phyloP scores from a whole-genome alignment of 2,888 invertebrate genomes.

The Mythimna lalbum region DNA sequence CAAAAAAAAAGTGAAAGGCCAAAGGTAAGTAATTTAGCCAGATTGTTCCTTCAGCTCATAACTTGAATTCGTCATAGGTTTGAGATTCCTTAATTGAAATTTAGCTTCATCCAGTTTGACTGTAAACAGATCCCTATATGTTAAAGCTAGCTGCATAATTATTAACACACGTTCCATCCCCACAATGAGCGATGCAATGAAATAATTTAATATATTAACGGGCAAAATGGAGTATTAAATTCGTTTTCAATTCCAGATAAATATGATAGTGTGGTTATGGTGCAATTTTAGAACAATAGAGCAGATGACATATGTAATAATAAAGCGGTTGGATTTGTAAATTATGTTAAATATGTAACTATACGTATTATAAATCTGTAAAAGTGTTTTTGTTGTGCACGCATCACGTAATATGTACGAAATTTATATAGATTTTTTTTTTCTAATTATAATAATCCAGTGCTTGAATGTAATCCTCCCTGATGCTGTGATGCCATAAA shows the following conservation, averaged over 20 bases:
- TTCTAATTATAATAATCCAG: too few species aligned
- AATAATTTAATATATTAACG: conserved; percentile 26
- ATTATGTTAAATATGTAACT: not conserved
- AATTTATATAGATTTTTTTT: too few species aligned
- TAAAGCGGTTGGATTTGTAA: not conserved
- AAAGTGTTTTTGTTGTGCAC: too few species aligned
- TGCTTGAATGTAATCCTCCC: too few species aligned
- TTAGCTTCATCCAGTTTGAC: not conserved
- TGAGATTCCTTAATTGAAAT: not conserved
- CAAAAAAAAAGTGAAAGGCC: too few species aligned
- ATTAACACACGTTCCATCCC: not conserved
- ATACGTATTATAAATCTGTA: too few species aligned
- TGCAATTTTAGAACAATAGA: conserved; percentile 18
- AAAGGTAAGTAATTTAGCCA: too few species aligned
- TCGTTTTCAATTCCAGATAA: not conserved
- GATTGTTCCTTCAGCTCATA: too few species aligned
- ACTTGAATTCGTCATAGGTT: too few species aligned
- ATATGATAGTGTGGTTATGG: conserved; percentile 8
- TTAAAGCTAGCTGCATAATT: not conserved
- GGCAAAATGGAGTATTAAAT: conserved; percentile 18
- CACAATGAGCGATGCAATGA: conserved; percentile 23
- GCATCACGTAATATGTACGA: too few species aligned
- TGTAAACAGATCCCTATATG: not conserved
- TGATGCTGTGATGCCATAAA: too few species aligned
- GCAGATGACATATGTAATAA: conserved; percentile 7